Base-by-base conservation (phyloP, 2,888 invertebrate species). In the Dryobota labecula region DNA sequence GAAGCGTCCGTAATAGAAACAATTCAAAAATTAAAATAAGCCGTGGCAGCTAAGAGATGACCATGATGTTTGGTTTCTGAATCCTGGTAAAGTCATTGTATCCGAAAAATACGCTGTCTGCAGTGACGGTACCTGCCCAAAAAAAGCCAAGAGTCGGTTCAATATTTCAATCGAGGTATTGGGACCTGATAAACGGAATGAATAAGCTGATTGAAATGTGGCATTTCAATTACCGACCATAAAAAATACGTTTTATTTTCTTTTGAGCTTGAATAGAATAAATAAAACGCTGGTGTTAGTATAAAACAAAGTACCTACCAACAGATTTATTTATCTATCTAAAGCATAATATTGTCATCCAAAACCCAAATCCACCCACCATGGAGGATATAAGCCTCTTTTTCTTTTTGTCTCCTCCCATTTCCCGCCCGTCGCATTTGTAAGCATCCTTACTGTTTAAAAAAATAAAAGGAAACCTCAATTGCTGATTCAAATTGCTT, bases 401-500 rank as follows among this genome's bases (percentile, higher is more conserved):
- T 67, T 65, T 76, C 43, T 60, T 57, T 77, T 65, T 65, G 56
- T 41, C 38, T 58, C 57, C 61, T 38, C 27, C 58, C 51, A 36
- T 71, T 77, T 63, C 63, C 63, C 73, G 38, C 79, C 56, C 49
- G 54, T n/a, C 51, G 79, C 49, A 66, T 72, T 82, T 78, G 60
- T 67, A 67, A 78, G 83, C 60, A 71, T 66, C 51, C 63, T 72
- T 78, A 60, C 66, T 78, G 79, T 78, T 77, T 58, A 58, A 78
- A 78, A 76, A 78, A 72, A 82, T 65, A 66, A 82, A 78, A 72
- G 58, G 24, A 56, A 78, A 51, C 65, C 78, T 66, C 79, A 67
- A 82, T 82, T 78, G 79, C 73, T 53, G 60, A 78, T 82, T 82
- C 62, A 63, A 78, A 78, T 78, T 63, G 63, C 63, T 78, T 63